phyloP scores from a whole-genome alignment of 2,797 vertebrate species.

The Enteromius radiatus region DNA sequence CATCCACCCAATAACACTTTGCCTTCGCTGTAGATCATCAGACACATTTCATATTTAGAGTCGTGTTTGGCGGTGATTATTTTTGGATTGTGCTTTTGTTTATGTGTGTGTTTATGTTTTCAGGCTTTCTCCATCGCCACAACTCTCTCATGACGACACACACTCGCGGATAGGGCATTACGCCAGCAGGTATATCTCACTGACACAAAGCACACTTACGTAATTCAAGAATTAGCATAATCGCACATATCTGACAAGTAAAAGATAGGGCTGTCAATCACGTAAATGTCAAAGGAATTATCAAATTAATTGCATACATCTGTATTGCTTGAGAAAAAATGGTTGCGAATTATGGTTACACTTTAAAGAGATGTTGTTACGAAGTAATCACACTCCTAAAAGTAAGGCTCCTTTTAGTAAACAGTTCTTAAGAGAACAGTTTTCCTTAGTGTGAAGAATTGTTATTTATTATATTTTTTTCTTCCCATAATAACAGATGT shows the following conservation, averaged over 20 bases:
- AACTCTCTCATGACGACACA: slow-evolving; percentile 95
- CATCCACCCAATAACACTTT: slow-evolving; percentile 59
- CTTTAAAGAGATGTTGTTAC: background rate
- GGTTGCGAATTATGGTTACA: background rate
- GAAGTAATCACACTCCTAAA: background rate
- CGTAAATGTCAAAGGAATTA: background rate
- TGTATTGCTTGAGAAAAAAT: no score
- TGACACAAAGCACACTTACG: slow-evolving; percentile 3
- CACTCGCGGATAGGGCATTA: slow-evolving; percentile 98
- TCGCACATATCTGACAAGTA: background rate
- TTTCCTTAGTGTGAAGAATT: background rate
- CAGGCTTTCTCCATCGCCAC: slow-evolving; percentile 91
- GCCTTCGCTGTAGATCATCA: slow-evolving; percentile 65
- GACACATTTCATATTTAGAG: background rate
- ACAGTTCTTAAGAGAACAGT: no score
- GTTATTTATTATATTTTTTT: no score
- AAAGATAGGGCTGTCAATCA: background rate
- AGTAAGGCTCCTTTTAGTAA: background rate
- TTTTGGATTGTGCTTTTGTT: slow-evolving; percentile 49
- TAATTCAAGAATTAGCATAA: background rate
- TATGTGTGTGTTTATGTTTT: slow-evolving; percentile 63
- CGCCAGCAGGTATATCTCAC: slow-evolving; percentile 86
- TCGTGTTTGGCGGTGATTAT: background rate
- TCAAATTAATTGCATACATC: background rate
- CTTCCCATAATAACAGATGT: background rate